phyloP scores from a whole-genome alignment of 1,140 invertebrate genomes.

The Philopotamus ludificatus region DNA sequence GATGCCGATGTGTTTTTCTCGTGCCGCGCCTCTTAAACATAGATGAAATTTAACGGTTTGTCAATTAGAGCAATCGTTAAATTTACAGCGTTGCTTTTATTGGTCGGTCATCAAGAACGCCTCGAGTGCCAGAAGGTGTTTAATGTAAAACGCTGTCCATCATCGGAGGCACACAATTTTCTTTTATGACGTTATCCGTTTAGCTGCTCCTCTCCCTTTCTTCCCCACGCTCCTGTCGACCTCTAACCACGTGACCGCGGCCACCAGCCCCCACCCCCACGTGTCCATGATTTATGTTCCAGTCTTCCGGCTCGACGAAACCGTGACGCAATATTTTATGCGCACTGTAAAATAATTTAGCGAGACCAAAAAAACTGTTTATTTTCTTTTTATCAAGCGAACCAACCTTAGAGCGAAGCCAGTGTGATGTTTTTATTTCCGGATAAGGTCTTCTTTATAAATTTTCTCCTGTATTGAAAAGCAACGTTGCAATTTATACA shows the following conservation, averaged over 20 bases:
- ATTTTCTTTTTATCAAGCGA: constrained; percentile 30
- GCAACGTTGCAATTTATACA: no score
- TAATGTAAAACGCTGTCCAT: background rate
- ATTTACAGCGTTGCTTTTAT: background rate
- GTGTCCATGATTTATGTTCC: constrained; percentile 39
- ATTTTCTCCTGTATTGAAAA: no score
- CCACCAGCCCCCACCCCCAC: background rate
- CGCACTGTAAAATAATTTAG: constrained; percentile 40
- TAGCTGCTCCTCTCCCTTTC: background rate
- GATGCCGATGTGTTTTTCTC: no score
- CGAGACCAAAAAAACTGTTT: constrained; percentile 31
- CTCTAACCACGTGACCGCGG: background rate
- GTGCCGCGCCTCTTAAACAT: no score
- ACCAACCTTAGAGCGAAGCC: constrained; percentile 6
- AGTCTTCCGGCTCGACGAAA: constrained; percentile 41
- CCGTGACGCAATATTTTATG: constrained; percentile 42
- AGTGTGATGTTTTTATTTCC: constrained; percentile 25
- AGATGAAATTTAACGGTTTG: no score
- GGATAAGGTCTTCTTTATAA: no score
- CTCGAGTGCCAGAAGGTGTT: background rate
- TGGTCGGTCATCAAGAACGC: background rate
- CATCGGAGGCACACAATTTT: background rate
- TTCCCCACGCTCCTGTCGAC: background rate
- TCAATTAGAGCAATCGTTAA: no score
- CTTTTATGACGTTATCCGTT: constrained; percentile 5